Conservation (phyloP, 2,888 invertebrate genomes). For the Litoditis marina region DNA sequence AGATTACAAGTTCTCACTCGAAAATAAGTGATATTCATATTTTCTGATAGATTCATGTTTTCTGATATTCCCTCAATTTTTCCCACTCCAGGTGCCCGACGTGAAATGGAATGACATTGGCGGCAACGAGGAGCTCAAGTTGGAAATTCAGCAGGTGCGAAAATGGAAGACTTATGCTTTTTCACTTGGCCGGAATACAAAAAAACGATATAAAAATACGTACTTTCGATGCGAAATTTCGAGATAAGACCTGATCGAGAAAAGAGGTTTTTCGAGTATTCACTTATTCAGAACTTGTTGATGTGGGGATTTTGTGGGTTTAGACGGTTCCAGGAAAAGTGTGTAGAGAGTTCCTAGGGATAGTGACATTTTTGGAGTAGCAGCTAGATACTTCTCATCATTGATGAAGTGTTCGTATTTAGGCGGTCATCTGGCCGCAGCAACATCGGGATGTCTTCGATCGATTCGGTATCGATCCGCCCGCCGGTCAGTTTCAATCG, state of each 20-base stretch:
- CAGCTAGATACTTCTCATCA: not conserved
- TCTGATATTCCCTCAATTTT: conserved; percentile 45
- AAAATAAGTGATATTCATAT: too few relatives aligned
- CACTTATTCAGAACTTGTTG: too few relatives aligned
- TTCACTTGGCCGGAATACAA: not conserved
- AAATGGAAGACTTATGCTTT: too few relatives aligned
- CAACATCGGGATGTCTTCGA: conserved; percentile 75
- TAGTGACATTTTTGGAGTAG: too few relatives aligned
- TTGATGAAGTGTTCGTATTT: not conserved
- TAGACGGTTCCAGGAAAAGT: too few relatives aligned
- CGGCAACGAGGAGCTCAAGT: conserved; percentile 81
- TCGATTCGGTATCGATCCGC: conserved; percentile 82
- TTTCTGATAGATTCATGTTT: too few relatives aligned
- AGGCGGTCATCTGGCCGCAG: conserved; percentile 87
- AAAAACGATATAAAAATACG: too few relatives aligned
- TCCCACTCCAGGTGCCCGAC: conserved; percentile 51
- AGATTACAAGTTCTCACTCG: not conserved
- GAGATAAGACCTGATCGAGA: too few relatives aligned
- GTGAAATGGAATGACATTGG: conserved; percentile 87
- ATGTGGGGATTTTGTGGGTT: too few relatives aligned
- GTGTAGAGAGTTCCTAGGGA: too few relatives aligned
- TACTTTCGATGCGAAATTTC: too few relatives aligned
- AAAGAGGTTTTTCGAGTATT: not conserved
- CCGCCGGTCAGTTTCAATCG: conserved; percentile 61
- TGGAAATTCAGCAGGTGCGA: conserved; percentile 69